Evolutionary conservation across 2,797 vertebrate genomes (phyloP), one percentile per base, ranked within the genome.

Genomic region (Poecilia picta): DNA sequence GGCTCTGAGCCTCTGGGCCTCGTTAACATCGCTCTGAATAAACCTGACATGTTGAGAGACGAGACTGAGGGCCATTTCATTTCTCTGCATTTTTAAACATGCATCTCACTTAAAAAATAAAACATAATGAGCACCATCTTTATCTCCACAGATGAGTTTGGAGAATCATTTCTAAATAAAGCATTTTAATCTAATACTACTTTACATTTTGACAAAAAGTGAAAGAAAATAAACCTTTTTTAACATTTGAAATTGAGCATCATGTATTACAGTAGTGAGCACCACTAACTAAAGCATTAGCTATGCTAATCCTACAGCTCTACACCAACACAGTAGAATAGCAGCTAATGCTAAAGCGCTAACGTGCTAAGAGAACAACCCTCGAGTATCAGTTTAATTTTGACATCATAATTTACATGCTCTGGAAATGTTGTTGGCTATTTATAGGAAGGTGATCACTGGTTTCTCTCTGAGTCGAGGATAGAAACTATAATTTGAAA

Each of bases 1-100:
- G 82, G 39, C 73, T 81, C 68, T 23, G 39, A 68, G 78, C 78
- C 83, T 62, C 57, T 5, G 28, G 79, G 77, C 33, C 53, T 55
- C 41, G 77, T 85, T 80, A 59, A 57, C n/a, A 0, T 57, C 4
- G 28, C 13, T 59, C 57, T 59, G 57, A 59, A 59, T 31, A 2
- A 59, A 59, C 13, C n/a, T 16, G 57, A 7, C 57, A 31, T 74
- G 76, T 66, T 57, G 78, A 79, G 78, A 36, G 33, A 36, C 8
- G 75, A 1, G 20, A 74, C 81, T 64, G 79, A 81, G 76, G 18
- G 4, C 51, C 64, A 73, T 87, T 78, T 74, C 0, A 64, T 31
- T 49, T 68, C 41, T 41, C 28, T 2, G 74, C 45, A 74, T 85
- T 72, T 55, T 73, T n/a, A 55, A n/a, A n/a, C 25, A 1, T 12